Conservation (phyloP, 2,113 vertebrate genomes). For the Chrysemys picta region DNA sequence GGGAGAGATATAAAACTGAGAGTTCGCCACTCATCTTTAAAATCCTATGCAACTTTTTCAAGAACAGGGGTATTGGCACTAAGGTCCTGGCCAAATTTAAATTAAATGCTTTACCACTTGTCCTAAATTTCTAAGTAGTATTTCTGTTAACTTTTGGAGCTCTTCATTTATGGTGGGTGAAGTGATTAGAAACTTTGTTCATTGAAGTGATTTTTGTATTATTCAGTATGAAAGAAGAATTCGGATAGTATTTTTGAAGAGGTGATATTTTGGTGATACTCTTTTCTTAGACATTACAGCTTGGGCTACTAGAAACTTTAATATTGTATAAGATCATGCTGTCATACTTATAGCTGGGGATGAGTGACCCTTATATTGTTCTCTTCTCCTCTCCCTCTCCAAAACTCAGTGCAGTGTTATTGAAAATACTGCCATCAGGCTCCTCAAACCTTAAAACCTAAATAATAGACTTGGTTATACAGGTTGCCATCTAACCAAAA, state of each 20-base stretch:
- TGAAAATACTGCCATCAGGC: neutral
- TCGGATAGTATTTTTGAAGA: neutral
- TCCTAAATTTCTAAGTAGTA: neutral
- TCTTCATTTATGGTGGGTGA: neutral
- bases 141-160: neutral
- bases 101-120: neutral
- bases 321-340: neutral
- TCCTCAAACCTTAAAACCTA: neutral
- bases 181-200: neutral
- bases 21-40: neutral
- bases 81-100: neutral
- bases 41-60: neutral
- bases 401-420: neutral
- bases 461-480: neutral
- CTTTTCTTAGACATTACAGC: neutral
- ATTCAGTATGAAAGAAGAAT: neutral
- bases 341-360: neutral
- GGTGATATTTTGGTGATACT: neutral
- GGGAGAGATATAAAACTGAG: neutral
- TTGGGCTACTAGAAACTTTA: neutral
- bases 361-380: neutral
- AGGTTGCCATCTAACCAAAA: neutral
- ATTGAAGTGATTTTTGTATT: neutral
- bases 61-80: neutral
- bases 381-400: accelerated